Evolutionary conservation across 2,797 vertebrate genomes (phyloP).

Genomic region (Oreochromis grahami): DNA sequence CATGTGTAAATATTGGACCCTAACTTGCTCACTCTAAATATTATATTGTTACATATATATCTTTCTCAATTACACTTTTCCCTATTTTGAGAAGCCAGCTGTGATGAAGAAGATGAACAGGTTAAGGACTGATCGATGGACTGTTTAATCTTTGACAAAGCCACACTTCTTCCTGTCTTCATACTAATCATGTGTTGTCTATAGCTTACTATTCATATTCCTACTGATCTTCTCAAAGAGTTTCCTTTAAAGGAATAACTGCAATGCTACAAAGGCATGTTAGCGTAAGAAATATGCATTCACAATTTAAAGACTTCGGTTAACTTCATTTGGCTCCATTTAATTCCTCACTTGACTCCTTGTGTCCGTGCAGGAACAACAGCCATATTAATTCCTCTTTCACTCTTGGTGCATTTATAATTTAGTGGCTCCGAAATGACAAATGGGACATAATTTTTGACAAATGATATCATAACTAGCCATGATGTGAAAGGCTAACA

Average conservation of each 20-base stretch:
- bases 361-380: slow-evolving; percentile 9
- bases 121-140: not conserved
- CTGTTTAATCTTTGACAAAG: not conserved
- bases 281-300: not conserved
- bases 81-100: not conserved
- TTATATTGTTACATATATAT: not conserved
- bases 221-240: not conserved
- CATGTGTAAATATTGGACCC: not conserved
- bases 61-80: not conserved
- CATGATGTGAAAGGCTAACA: slow-evolving; percentile 46
- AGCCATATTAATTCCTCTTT: slow-evolving; percentile 31
- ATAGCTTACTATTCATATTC: not conserved
- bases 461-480: slow-evolving; percentile 61
- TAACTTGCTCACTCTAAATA: not conserved
- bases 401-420: slow-evolving; percentile 52
- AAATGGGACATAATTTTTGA: slow-evolving; percentile 66
- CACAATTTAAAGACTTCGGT: not conserved
- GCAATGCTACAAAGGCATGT: not conserved
- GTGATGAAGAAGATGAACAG: not conserved
- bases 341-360: not conserved
- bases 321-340: not conserved
- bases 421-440: slow-evolving; percentile 59
- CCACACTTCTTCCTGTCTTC: not conserved
- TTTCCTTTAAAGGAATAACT: not conserved
- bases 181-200: not conserved